phyloP scores from a whole-genome alignment of 2,113 vertebrate genomes.

The Xiphophorus couchianus region DNA sequence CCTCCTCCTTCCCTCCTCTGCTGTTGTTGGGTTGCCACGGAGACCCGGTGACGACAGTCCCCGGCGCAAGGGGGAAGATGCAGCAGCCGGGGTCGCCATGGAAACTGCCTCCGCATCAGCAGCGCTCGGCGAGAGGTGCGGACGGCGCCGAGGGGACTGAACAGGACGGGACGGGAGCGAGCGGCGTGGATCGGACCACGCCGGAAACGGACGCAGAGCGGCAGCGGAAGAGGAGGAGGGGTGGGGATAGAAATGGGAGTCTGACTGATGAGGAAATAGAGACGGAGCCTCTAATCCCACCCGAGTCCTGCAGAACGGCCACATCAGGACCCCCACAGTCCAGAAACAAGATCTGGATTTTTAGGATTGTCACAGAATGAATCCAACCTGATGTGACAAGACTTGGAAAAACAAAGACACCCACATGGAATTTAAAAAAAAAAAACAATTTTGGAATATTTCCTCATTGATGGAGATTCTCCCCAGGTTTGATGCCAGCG shows the following conservation, averaged over 20 bases:
- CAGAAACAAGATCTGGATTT: no score
- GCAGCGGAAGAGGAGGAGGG: background rate
- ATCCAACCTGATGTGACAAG: no score
- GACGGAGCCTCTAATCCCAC: background rate
- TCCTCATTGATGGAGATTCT: background rate
- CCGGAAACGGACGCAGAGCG: slow-evolving; percentile 11
- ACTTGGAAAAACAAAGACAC: no score
- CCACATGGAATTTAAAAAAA: no score
- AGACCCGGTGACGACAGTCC: slow-evolving; percentile 66
- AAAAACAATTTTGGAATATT: no score
- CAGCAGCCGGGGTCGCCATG: slow-evolving; percentile 54
- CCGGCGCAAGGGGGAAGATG: slow-evolving; percentile 2
- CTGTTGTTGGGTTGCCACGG: slow-evolving; percentile 71
- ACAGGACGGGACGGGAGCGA: slow-evolving; percentile 45
- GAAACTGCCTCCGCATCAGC: slow-evolving; percentile 73
- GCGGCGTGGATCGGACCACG: slow-evolving; percentile 47
- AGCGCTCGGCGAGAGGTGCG: background rate
- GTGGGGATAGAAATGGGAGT: background rate
- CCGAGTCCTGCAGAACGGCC: no score
- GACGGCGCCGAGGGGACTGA: slow-evolving; percentile 8
- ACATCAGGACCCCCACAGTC: no score
- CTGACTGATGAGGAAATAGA: no score
- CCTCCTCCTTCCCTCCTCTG: slow-evolving; percentile 35
- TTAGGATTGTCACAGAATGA: no score
- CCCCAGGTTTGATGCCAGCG: no score